A percentile compares a stretch with the other conserved stretches of the same genome.
phyloP scores from a whole-genome alignment of 2,797 vertebrate genomes.

The Columba guinea region DNA sequence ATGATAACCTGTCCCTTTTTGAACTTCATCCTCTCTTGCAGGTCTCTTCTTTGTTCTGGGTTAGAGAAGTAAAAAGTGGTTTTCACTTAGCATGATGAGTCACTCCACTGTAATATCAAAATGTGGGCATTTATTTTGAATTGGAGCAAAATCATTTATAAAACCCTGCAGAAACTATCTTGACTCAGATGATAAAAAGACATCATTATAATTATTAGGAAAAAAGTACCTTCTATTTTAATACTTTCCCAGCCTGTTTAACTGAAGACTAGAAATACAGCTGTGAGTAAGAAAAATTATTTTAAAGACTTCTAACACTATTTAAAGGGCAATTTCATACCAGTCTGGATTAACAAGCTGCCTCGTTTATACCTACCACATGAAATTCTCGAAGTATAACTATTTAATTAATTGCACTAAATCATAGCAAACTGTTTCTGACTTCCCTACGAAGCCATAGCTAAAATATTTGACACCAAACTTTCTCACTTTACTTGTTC shows the following conservation, averaged over 20 bases:
- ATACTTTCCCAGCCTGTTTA: neutral
- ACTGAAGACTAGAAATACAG: conserved; percentile 12
- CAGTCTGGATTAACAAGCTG: neutral
- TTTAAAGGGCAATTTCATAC: neutral
- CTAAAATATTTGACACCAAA: conserved; percentile 13
- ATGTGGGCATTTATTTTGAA: neutral
- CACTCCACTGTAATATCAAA: neutral
- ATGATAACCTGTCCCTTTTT: neutral
- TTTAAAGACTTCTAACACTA: neutral
- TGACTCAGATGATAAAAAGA: neutral
- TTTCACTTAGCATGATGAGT: neutral
- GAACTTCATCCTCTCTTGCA: neutral
- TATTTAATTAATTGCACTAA: neutral
- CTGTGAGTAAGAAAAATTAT: neutral
- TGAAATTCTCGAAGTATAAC: neutral
- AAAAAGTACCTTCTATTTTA: neutral
- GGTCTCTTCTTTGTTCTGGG: neutral
- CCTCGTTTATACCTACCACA: neutral
- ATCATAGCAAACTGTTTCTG: neutral
- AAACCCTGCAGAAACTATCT: neutral
- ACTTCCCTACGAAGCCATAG: neutral
- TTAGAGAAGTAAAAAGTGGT: neutral
- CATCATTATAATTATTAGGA: neutral
- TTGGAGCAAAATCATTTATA: neutral
- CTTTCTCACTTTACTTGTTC: conserved; percentile 5